These are phyloP conservation scores for Cairina moschata DNA, from an alignment of 2,113 vertebrate species.

Conservation along the genomic window DNA sequence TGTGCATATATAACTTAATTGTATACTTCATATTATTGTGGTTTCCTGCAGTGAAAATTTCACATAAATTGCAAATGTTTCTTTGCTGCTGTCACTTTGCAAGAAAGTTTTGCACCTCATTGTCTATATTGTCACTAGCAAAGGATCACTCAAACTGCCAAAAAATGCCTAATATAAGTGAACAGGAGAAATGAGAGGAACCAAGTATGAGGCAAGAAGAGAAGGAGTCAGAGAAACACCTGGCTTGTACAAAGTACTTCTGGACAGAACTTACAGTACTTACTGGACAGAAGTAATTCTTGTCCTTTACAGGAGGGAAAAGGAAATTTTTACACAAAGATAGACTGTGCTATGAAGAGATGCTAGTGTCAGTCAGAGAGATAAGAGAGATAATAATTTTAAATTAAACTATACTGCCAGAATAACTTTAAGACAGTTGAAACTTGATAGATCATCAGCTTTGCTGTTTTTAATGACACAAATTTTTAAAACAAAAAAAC, in stretches of 20 bases:
- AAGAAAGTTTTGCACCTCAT: background rate
- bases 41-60: background rate
- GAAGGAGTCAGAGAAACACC: background rate
- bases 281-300: no score
- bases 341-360: background rate
- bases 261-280: no score
- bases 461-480: background rate
- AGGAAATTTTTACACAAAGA: background rate
- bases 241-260: background rate
- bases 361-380: background rate
- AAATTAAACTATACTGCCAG: background rate
- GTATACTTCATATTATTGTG: background rate
- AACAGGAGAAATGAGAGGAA: background rate
- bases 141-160: background rate
- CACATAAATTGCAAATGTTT: background rate
- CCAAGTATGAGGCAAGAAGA: background rate
- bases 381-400: background rate
- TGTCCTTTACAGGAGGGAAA: background rate
- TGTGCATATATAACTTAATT: background rate
- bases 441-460: background rate
- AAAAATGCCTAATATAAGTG: background rate
- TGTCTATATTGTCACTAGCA: background rate
- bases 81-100: background rate
- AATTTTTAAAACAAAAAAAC: background rate
- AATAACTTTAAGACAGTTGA: background rate